Evolutionary conservation across 2,113 vertebrate species (phyloP).

Genomic region (Hipposideros armiger): DNA sequence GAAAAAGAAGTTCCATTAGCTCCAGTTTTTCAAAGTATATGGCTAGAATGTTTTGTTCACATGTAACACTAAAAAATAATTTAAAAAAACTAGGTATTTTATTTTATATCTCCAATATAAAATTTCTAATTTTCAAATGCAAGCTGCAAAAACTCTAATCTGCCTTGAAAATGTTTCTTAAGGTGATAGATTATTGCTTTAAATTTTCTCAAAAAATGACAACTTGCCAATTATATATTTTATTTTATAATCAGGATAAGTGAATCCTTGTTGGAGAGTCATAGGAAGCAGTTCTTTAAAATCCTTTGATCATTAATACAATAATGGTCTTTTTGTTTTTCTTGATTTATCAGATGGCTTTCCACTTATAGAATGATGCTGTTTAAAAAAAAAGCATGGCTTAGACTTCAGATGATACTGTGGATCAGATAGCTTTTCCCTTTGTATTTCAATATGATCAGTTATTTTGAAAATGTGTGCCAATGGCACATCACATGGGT

Average conservation of each 20-base stretch:
- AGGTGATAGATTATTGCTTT: background rate
- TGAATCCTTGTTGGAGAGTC: background rate
- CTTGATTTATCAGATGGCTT: constrained; percentile 37
- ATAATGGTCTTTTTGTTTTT: constrained; percentile 9
- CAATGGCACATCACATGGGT: background rate
- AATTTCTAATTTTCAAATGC: constrained; percentile 56
- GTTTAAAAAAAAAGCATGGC: background rate
- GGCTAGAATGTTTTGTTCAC: background rate
- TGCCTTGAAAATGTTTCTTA: background rate
- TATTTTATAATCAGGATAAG: constrained; percentile 10
- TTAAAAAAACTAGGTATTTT: constrained; percentile 44
- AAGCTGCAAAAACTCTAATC: constrained; percentile 18
- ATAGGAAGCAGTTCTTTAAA: background rate
- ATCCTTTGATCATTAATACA: background rate
- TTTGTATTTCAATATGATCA: background rate
- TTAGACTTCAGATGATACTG: constrained; percentile 51
- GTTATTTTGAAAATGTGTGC: constrained; percentile 54
- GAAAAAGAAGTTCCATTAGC: background rate
- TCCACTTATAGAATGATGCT: background rate
- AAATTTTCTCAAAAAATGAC: constrained; percentile 35
- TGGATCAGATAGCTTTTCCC: background rate
- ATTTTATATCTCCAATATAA: constrained; percentile 22
- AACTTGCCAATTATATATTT: background rate
- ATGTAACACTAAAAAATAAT: constrained; percentile 34
- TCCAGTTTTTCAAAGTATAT: background rate